phyloP scores from a whole-genome alignment of 1,140 invertebrate species.

The Agrilus planipennis region DNA sequence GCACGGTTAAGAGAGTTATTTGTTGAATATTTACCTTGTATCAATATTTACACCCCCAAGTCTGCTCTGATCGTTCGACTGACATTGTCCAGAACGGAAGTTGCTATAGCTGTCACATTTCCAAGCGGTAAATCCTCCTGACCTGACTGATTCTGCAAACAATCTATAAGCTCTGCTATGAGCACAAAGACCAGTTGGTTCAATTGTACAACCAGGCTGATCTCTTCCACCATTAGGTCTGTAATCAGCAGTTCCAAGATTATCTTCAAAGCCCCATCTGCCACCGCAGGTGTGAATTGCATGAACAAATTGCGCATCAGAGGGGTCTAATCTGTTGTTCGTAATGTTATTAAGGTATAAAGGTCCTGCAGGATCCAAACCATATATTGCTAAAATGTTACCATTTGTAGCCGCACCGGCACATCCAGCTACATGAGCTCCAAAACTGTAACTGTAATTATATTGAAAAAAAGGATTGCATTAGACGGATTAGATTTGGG shows the following conservation, averaged over 20 bases:
- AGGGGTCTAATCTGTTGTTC: slow-evolving; percentile 3
- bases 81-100: no score
- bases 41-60: no score
- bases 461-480: no score
- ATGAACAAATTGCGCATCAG: slow-evolving; percentile 2
- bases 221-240: slow-evolving; percentile 2
- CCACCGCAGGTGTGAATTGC: slow-evolving; percentile 3
- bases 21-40: no score
- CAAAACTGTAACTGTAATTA: no score
- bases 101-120: background rate
- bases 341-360: background rate
- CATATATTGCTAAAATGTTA: no score
- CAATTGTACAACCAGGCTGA: slow-evolving; percentile 1
- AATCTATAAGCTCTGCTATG: background rate
- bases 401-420: no score
- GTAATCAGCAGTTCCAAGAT: slow-evolving; percentile 1
- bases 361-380: slow-evolving; percentile 4
- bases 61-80: no score
- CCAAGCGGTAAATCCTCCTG: background rate
- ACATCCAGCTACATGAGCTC: no score
- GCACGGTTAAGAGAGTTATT: no score
- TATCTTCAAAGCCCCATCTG: background rate
- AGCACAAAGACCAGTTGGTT: no score
- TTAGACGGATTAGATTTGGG: no score
- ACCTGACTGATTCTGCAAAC: slow-evolving; percentile 1